Percentiles rank a stretch among this genome's conserved stretches.
These are phyloP conservation scores for Furnarius figulus DNA, from an alignment of 2,113 vertebrate genomes.

Conservation along the genomic window DNA sequence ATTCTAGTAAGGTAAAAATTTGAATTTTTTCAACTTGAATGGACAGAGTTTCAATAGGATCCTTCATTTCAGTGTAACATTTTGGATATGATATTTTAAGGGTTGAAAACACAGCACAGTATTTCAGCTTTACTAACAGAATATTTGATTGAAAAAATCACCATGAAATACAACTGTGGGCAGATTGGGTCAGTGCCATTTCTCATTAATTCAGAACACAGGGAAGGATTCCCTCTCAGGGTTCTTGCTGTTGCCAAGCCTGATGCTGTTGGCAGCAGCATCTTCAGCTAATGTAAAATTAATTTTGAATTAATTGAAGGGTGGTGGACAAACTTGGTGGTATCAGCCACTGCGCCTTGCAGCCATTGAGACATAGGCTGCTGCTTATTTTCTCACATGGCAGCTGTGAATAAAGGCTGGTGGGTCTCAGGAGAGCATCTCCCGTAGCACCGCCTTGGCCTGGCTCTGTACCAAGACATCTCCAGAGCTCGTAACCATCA, in stretches of 20 bases:
- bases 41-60: background rate
- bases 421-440: background rate
- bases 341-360: background rate
- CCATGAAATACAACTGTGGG: background rate
- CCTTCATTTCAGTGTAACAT: background rate
- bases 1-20: background rate
- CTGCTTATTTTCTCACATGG: background rate
- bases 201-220: background rate
- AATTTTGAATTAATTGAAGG: background rate
- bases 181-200: background rate
- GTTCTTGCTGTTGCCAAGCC: background rate
- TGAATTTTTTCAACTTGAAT: background rate
- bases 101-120: background rate
- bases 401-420: background rate
- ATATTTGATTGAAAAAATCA: background rate
- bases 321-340: background rate
- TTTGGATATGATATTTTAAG: background rate
- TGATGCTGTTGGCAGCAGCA: background rate
- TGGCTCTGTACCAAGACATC: background rate
- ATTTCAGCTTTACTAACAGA: background rate
- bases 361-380: background rate
- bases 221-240: background rate
- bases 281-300: background rate
- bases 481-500: background rate
- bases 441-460: rapidly evolving